phyloP scores from a whole-genome alignment of 2,888 invertebrate genomes.

The Unio pictorum region DNA sequence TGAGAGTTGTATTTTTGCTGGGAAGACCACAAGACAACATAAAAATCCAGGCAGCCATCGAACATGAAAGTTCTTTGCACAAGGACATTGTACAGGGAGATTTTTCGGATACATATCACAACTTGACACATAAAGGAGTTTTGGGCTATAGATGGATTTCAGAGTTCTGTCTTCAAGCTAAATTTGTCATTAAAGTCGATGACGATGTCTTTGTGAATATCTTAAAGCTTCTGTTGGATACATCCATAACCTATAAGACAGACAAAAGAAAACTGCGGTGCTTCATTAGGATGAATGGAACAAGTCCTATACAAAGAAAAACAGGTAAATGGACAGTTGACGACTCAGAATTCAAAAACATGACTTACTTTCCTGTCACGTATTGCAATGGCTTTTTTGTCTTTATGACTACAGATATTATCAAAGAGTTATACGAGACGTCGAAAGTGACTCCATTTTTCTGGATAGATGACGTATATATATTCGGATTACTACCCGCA shows the following conservation, averaged over 20 bases:
- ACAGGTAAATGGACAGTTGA: constrained; percentile 55
- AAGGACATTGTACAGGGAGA: constrained; percentile 60
- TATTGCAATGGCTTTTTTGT: constrained; percentile 67
- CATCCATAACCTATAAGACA: constrained; percentile 35
- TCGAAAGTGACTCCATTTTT: constrained; percentile 65
- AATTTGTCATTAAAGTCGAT: constrained; percentile 55
- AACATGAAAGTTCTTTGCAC: constrained; percentile 50
- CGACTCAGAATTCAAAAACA: constrained; percentile 50
- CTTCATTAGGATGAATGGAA: constrained; percentile 43
- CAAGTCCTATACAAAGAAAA: constrained; percentile 47
- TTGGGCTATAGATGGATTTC: constrained; percentile 53
- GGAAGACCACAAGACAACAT: constrained; percentile 36
- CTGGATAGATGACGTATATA: constrained; percentile 70
- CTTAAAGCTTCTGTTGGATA: constrained; percentile 44
- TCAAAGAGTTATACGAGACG: constrained; percentile 56
- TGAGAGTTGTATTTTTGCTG: constrained; percentile 53
- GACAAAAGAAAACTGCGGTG: constrained; percentile 46
- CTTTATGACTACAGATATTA: constrained; percentile 54
- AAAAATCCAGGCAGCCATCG: constrained; percentile 40
- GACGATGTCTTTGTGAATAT: constrained; percentile 62
- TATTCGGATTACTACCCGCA: constrained; percentile 63
- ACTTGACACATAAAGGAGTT: constrained; percentile 60
- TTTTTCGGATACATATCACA: constrained; percentile 54
- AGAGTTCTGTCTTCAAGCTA: constrained; percentile 48
- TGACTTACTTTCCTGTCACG: constrained; percentile 56